Conservation (phyloP, 2,797 vertebrate genomes). For the Acanthurus tractus region DNA sequence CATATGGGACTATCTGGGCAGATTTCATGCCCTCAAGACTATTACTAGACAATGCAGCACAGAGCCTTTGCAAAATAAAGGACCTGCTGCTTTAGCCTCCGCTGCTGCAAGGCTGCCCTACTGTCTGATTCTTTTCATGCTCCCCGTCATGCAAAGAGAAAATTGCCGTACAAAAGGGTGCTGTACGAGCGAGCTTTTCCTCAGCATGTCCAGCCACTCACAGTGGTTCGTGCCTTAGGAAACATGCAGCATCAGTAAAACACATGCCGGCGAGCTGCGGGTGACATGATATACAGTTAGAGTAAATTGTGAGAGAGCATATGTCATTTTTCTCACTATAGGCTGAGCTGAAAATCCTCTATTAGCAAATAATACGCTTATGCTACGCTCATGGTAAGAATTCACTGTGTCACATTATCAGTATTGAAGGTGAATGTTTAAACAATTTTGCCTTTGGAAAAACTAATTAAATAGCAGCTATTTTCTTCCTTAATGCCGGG, state of each 20-base stretch:
- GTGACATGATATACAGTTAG: conserved; percentile 41
- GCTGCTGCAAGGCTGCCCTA: conserved; percentile 61
- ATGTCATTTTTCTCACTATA: conserved; percentile 7
- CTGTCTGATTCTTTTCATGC: conserved; percentile 65
- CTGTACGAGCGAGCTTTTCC: conserved; percentile 38
- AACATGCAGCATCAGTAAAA: conserved; percentile 51
- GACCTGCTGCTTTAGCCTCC: conserved; percentile 59
- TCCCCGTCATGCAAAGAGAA: conserved; percentile 49
- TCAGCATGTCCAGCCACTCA: conserved; percentile 36
- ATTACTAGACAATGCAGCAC: conserved; percentile 68
- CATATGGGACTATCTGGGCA: conserved; percentile 48
- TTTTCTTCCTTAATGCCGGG: conserved; percentile 9
- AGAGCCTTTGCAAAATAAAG: conserved; percentile 68
- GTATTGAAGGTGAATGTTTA: conserved; percentile 3
- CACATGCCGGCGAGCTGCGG: conserved; percentile 31
- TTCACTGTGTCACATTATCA: conserved; percentile 13
- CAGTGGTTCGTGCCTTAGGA: conserved; percentile 43
- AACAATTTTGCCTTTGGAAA: conserved; percentile 18
- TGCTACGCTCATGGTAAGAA: neutral
- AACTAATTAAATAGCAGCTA: conserved; percentile 21
- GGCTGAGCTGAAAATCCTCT: conserved; percentile 6
- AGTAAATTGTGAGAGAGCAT: conserved; percentile 29
- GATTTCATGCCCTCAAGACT: conserved; percentile 55
- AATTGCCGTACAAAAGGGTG: conserved; percentile 59
- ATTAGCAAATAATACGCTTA: conserved; percentile 22